These are phyloP conservation scores for Drosophila pruinosa DNA, from an alignment of 1,140 invertebrate species.

Conservation along the genomic window DNA sequence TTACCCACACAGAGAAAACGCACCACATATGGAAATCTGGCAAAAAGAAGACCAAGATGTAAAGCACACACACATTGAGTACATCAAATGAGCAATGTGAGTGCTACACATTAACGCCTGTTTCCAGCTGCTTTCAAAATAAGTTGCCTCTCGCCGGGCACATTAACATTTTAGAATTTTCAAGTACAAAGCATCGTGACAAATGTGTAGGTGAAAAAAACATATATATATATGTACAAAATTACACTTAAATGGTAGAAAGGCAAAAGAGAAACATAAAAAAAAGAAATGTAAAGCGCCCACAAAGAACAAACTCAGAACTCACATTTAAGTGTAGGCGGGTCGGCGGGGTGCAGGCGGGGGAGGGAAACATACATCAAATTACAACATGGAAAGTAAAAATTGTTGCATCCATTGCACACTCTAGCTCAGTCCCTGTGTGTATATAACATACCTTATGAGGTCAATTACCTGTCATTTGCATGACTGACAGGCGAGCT, in stretches of 20 bases:
- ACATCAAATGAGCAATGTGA: constrained; percentile 38
- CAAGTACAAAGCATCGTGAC: constrained; percentile 65
- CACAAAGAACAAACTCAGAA: constrained; percentile 20
- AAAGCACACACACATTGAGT: background rate
- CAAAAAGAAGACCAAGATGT: constrained; percentile 4
- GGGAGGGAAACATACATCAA: constrained; percentile 50
- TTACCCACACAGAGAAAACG: constrained; percentile 46
- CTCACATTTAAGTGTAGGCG: constrained; percentile 7
- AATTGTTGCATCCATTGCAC: constrained; percentile 65
- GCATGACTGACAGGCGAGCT: constrained; percentile 60
- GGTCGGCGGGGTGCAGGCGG: background rate
- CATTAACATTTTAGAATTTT: constrained; percentile 75
- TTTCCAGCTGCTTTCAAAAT: constrained; percentile 34
- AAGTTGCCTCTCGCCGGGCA: constrained; percentile 48
- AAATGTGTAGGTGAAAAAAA: constrained; percentile 59
- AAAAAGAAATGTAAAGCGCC: constrained; percentile 17
- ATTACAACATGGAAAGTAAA: constrained; percentile 71
- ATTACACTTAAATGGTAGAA: constrained; percentile 69
- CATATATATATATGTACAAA: constrained; percentile 31
- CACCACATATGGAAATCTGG: constrained; percentile 39
- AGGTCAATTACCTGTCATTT: constrained; percentile 81
- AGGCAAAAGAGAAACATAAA: constrained; percentile 12
- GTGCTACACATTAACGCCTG: constrained; percentile 58
- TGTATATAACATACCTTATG: constrained; percentile 51
- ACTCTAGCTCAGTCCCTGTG: background rate